Evolutionary conservation across 2,797 vertebrate species (phyloP).

Genomic region (Danio tinwini): DNA sequence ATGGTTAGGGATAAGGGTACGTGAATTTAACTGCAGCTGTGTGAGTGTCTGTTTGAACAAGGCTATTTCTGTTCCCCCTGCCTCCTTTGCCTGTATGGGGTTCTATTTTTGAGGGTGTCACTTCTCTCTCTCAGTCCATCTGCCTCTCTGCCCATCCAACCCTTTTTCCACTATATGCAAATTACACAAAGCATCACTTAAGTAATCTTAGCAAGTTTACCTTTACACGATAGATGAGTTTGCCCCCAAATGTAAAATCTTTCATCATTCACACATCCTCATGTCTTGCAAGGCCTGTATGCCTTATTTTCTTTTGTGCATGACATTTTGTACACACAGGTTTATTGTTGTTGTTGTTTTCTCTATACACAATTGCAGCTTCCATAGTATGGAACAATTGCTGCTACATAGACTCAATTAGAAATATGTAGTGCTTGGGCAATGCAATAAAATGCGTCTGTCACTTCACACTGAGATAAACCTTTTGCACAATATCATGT

Average conservation of each 20-base stretch:
- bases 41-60: constrained; percentile 46
- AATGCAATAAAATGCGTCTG: too few relatives aligned
- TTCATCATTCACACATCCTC: not conserved
- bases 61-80: constrained; percentile 61
- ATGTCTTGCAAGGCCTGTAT: not conserved
- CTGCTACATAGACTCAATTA: too few relatives aligned
- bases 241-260: not conserved
- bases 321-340: not conserved
- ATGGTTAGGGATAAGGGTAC: constrained; percentile 57
- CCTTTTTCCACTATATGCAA: not conserved
- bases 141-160: not conserved
- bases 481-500: too few relatives aligned
- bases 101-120: constrained; percentile 56
- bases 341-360: not conserved
- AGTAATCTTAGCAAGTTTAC: not conserved
- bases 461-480: too few relatives aligned
- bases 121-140: constrained; percentile 32
- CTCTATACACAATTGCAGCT: not conserved
- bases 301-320: not conserved
- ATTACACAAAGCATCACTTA: constrained; percentile 15
- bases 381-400: not conserved
- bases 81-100: constrained; percentile 46
- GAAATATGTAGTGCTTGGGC: too few relatives aligned
- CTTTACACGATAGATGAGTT: constrained; percentile 5
- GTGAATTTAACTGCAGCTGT: constrained; percentile 65